These are phyloP conservation scores for Mesorhabditis spiculigera DNA, from an alignment of 2,888 invertebrate genomes.

Conservation along the genomic window DNA sequence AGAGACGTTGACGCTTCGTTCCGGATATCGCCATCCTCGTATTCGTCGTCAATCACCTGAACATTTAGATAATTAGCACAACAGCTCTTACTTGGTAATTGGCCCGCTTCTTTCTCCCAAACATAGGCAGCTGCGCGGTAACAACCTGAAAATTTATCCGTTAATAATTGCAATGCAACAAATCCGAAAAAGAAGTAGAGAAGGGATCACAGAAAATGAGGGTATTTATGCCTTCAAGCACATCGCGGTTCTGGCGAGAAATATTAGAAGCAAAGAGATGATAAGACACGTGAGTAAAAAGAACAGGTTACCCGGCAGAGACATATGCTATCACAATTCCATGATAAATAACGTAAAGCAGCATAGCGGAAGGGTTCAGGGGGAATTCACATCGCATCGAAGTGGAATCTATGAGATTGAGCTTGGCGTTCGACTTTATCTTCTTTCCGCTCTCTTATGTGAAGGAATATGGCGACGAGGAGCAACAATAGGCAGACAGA, in stretches of 20 bases:
- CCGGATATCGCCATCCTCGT: slow-evolving; percentile 15
- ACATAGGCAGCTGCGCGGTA: neutral
- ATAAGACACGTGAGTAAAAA: neutral
- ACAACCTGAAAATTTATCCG: neutral
- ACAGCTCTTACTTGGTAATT: neutral
- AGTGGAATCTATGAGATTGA: slow-evolving; percentile 57
- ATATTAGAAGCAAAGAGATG: neutral
- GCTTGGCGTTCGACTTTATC: slow-evolving; percentile 52
- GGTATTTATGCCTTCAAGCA: neutral
- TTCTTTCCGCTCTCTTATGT: slow-evolving; percentile 50
- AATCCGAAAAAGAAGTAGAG: neutral
- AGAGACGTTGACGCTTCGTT: neutral
- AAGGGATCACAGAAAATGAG: neutral
- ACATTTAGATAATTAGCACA: neutral
- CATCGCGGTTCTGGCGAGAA: neutral
- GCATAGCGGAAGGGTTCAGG: neutral
- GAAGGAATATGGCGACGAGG: slow-evolving; percentile 46
- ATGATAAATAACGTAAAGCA: too few species aligned
- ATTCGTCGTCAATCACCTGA: slow-evolving; percentile 20
- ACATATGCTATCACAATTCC: neutral
- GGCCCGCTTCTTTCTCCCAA: neutral
- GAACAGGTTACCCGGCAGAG: neutral
- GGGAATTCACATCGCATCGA: slow-evolving; percentile 56
- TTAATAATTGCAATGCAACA: neutral
- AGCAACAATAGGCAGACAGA: slow-evolving; percentile 52